phyloP scores from a whole-genome alignment of 2,888 invertebrate genomes.

The Drosophila crucigera region DNA sequence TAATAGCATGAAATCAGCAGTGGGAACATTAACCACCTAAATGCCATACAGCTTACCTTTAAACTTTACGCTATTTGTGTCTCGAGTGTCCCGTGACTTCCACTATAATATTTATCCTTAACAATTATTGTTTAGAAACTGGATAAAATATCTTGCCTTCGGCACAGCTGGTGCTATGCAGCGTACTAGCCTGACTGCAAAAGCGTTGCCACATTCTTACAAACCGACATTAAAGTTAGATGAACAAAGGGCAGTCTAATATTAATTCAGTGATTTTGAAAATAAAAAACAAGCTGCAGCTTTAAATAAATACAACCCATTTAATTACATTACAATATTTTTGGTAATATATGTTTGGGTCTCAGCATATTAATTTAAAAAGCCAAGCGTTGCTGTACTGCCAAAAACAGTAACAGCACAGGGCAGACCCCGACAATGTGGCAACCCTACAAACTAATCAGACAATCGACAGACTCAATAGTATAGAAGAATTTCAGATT shows the following conservation, averaged over 20 bases:
- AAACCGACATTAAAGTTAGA: not conserved
- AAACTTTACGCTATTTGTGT: not conserved
- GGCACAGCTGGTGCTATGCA: not conserved
- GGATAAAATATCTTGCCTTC: not conserved
- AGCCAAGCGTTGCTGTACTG: conserved; percentile 10
- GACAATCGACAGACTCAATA: conserved; percentile 51
- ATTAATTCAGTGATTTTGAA: not conserved
- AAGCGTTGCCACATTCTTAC: not conserved
- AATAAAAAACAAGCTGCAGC: not conserved
- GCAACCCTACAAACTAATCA: conserved; percentile 41
- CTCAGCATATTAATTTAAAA: conserved; percentile 6
- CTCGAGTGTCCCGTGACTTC: not conserved
- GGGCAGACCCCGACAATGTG: conserved; percentile 8
- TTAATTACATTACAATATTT: not conserved
- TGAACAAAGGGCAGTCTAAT: not conserved
- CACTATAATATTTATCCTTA: not conserved
- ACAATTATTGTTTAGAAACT: not conserved
- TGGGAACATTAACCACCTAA: not conserved
- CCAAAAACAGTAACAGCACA: not conserved
- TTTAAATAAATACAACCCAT: not conserved
- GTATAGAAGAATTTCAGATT: conserved; percentile 54
- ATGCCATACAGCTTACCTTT: not conserved
- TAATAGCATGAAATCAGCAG: conserved; percentile 11
- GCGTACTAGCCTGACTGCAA: not conserved
- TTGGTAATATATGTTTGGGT: not conserved